Evolutionary conservation across 2,888 invertebrate genomes (phyloP).

Genomic region (Aspidapion aeneum): DNA sequence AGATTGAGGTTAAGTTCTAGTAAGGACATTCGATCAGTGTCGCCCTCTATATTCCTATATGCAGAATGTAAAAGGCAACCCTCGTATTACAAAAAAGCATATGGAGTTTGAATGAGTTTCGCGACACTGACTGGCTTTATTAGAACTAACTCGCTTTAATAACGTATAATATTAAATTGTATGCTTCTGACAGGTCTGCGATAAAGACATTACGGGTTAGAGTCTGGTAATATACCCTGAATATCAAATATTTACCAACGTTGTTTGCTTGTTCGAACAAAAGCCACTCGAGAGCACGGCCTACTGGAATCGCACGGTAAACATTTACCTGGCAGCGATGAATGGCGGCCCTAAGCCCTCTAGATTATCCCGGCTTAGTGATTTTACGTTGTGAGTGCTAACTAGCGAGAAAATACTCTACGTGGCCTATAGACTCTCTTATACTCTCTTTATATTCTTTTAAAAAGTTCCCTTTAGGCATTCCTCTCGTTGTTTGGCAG

Average conservation of each 20-base stretch:
- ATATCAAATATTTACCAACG: constrained; percentile 23
- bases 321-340: constrained; percentile 4
- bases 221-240: no score
- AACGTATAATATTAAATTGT: no score
- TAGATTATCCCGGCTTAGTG: constrained; percentile 4
- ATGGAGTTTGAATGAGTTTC: no score
- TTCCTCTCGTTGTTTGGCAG: background rate
- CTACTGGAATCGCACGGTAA: constrained; percentile 15
- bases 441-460: background rate
- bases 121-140: no score
- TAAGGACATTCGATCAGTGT: no score
- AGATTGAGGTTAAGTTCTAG: no score
- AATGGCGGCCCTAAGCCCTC: constrained; percentile 1
- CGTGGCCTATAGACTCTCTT: background rate
- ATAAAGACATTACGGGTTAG: no score
- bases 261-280: constrained; percentile 29
- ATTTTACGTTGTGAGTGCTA: background rate
- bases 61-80: no score
- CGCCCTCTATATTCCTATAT: no score
- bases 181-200: no score
- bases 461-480: background rate
- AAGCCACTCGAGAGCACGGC: constrained; percentile 29
- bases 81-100: no score
- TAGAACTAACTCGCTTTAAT: no score
- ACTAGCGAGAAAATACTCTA: background rate